Evolutionary conservation across 2,797 vertebrate genomes (phyloP), one percentile per base, ranked within the genome.

Genomic region (Sebastes cheni): DNA sequence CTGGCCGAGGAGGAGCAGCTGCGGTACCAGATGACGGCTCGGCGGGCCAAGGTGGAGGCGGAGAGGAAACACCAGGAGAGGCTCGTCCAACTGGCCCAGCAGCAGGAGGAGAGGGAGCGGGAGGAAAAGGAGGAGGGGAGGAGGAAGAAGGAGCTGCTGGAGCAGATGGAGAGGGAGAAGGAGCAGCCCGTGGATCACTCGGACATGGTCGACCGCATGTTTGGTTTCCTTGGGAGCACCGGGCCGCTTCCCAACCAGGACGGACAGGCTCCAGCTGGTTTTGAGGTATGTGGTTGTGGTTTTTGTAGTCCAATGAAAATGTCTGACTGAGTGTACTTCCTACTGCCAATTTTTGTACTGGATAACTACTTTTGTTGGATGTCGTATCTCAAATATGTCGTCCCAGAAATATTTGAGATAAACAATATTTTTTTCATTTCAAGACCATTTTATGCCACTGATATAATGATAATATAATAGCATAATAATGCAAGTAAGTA

Each of bases 131-230:
- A 97, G 77, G 97, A 97, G 86, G 92, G 96, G 0, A 95, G 96
- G 13, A 92, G 94, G 85, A 98, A 98, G 95, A 98, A 98, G 91
- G 97, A 98, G 76, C 88, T 97, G 36, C 81, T 99, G 68, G 96
- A 97, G 85, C 97, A 96, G 93, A 96, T 97, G 97, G 97, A 98
- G 93, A 89, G 90, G 85, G 96, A 97, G 69, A 96, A 95, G 65
- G 96, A 96, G 0, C 96, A 97, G 83, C 97, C 98, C 0, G 95
- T 99, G 64, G 97, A 97, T 0, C 97, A 99, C 93, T 97, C 97
- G 0, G 98, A 98, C 88, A 97, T 99, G 97, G 98, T 99, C 90
- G 98, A 99, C 94, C 96, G 95, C 77, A 97, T 99, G 97, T 99
- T 99, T 3, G 98, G 98, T 6, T 99, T 99, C 92, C 95, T 99